Percentiles rank a stretch among this genome's conserved stretches.
These are phyloP conservation scores for Coleophora deauratella DNA, from an alignment of 2,888 invertebrate genomes.

Conservation along the genomic window DNA sequence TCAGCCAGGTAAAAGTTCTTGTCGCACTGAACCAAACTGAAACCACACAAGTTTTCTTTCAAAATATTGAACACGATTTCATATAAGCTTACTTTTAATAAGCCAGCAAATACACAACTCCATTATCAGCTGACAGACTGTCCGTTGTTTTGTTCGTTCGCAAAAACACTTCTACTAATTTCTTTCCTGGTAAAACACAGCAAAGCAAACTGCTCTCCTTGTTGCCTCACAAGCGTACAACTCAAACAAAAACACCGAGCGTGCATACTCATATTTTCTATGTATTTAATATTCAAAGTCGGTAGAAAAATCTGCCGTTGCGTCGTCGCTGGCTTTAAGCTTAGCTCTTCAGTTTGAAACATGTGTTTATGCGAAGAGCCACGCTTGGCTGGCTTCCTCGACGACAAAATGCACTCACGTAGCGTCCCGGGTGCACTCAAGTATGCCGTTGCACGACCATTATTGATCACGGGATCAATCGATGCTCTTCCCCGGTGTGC, in stretches of 20 bases:
- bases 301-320: slow-evolving; percentile 45
- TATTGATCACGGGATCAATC: slow-evolving; percentile 46
- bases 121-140: no score
- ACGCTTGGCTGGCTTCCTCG: slow-evolving; percentile 55
- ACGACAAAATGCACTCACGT: slow-evolving; percentile 71
- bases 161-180: no score
- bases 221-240: slow-evolving; percentile 12
- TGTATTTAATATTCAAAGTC: slow-evolving; percentile 55
- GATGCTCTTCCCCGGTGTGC: slow-evolving; percentile 14
- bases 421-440: slow-evolving; percentile 43
- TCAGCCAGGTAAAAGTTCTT: no score
- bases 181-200: no score
- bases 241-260: slow-evolving; percentile 26
- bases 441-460: slow-evolving; percentile 55
- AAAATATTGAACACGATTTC: no score
- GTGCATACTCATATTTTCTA: slow-evolving; percentile 19
- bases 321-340: slow-evolving; percentile 31
- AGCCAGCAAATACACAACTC: no score
- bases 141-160: no score
- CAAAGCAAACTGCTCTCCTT: slow-evolving; percentile 14
- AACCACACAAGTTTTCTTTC: no score
- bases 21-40: no score
- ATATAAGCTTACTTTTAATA: no score
- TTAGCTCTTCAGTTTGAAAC: slow-evolving; percentile 41
- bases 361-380: slow-evolving; percentile 47